Conservation (phyloP, 2,888 invertebrate species). For the Slavum lentiscoides region DNA sequence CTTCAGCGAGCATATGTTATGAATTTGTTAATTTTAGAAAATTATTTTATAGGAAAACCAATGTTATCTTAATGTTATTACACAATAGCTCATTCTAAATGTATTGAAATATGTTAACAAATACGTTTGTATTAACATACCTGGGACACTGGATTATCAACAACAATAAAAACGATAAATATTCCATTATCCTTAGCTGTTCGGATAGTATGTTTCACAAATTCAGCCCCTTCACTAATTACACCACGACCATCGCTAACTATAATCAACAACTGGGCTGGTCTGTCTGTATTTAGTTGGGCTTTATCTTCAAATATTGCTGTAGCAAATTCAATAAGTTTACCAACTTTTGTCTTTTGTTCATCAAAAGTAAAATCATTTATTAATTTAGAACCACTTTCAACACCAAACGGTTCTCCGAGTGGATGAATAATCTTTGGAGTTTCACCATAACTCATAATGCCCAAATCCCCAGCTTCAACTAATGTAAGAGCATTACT, state of each 20-base stretch:
- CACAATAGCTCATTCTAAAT: not conserved
- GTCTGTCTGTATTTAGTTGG: constrained; percentile 24
- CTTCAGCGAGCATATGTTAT: too few relatives aligned
- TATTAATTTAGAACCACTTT: constrained; percentile 78
- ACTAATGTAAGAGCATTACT: constrained; percentile 84
- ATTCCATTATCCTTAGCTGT: constrained; percentile 79
- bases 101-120: not conserved
- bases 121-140: too few relatives aligned
- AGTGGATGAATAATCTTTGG: constrained; percentile 86
- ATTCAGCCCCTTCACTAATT: constrained; percentile 81
- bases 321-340: constrained; percentile 78
- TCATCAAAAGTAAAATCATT: constrained; percentile 86
- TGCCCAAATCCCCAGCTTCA: constrained; percentile 90
- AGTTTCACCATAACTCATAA: constrained; percentile 87
- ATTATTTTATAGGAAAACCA: too few relatives aligned
- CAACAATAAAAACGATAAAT: constrained; percentile 92
- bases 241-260: constrained; percentile 95
- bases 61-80: too few relatives aligned
- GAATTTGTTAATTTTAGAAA: too few relatives aligned
- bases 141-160: constrained; percentile 91
- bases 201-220: constrained; percentile 77
- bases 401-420: constrained; percentile 82
- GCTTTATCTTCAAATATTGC: constrained; percentile 66
- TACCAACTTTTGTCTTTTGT: constrained; percentile 82
- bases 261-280: constrained; percentile 83